These are phyloP conservation scores for Nebria brevicollis DNA, from an alignment of 2,888 invertebrate species.

Conservation along the genomic window DNA sequence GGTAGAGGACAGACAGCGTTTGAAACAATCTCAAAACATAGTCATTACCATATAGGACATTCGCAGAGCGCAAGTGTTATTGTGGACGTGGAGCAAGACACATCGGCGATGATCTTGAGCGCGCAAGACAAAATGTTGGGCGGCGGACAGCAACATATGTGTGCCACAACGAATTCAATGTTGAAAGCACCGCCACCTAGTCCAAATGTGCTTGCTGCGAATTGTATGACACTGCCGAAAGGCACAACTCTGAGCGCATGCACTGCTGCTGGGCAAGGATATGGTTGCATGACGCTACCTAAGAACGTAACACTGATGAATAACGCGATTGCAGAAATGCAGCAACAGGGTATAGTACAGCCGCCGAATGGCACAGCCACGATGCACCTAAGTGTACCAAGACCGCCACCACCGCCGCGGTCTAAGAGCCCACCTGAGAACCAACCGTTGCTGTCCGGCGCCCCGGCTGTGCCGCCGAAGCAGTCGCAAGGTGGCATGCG, in stretches of 20 bases:
- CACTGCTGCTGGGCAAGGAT: slow-evolving; percentile 59
- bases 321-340: slow-evolving; percentile 67
- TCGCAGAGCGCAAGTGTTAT: slow-evolving; percentile 84
- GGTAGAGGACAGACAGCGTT: slow-evolving; percentile 62
- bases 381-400: slow-evolving; percentile 67
- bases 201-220: slow-evolving; percentile 64
- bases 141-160: slow-evolving; percentile 67
- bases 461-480: slow-evolving; percentile 63
- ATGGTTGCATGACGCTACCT: slow-evolving; percentile 67
- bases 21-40: slow-evolving; percentile 82
- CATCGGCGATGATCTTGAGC: slow-evolving; percentile 69
- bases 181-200: slow-evolving; percentile 72
- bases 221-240: slow-evolving; percentile 65
- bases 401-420: slow-evolving; percentile 68
- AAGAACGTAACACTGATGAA: slow-evolving; percentile 67
- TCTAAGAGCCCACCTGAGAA: slow-evolving; percentile 69
- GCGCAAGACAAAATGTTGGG: slow-evolving; percentile 66
- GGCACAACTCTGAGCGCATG: slow-evolving; percentile 63
- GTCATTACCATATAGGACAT: slow-evolving; percentile 81
- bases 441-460: slow-evolving; percentile 64
- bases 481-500: slow-evolving; percentile 66
- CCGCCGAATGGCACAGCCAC: slow-evolving; percentile 71
- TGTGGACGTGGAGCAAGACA: slow-evolving; percentile 84
- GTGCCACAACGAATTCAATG: slow-evolving; percentile 63
- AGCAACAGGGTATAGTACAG: slow-evolving; percentile 69